Evolutionary conservation across 2,797 vertebrate genomes (phyloP).

Genomic region (Merluccius polli): DNA sequence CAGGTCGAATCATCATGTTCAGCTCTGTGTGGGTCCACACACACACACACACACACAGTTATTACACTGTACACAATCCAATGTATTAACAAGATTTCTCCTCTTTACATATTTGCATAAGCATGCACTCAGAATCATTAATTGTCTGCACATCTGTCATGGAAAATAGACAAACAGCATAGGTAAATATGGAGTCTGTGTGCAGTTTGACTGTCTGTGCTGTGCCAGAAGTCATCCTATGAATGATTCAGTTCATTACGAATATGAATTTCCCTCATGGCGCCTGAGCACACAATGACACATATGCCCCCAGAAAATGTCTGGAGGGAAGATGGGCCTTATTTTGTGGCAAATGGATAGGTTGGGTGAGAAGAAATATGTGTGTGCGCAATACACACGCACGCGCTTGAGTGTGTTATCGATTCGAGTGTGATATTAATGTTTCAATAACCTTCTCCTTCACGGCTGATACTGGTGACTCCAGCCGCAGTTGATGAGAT

Average conservation of each 20-base stretch:
- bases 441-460: slow-evolving; percentile 34
- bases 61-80: background rate
- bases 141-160: background rate
- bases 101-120: background rate
- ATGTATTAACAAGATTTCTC: background rate
- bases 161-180: slow-evolving; percentile 2
- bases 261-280: slow-evolving; percentile 30
- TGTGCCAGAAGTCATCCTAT: slow-evolving; percentile 18
- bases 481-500: slow-evolving; percentile 37
- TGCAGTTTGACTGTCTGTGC: slow-evolving; percentile 14
- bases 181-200: slow-evolving; percentile 20
- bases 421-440: slow-evolving; percentile 39
- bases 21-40: background rate
- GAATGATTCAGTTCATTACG: slow-evolving; percentile 39
- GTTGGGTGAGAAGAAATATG: background rate
- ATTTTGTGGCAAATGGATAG: slow-evolving; percentile 5
- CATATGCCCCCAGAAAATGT: background rate
- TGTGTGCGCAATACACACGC: background rate
- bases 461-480: slow-evolving; percentile 15
- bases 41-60: background rate
- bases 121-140: background rate
- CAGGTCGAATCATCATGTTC: background rate
- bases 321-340: background rate
- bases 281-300: slow-evolving; percentile 19
- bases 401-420: slow-evolving; percentile 17